Conservation (phyloP, 1,140 invertebrate species). For the Chironomus striatipennis region DNA sequence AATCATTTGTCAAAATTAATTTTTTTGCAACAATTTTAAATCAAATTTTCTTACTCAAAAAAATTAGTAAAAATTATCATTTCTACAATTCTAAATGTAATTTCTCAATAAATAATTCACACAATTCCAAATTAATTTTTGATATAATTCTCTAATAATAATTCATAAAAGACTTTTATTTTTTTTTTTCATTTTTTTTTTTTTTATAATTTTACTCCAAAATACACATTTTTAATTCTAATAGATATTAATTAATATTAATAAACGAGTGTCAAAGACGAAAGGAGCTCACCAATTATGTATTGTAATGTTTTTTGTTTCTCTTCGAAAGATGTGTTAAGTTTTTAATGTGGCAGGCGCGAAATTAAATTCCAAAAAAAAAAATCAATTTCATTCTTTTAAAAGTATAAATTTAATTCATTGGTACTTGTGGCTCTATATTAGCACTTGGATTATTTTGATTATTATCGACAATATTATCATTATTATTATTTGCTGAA, state of each 20-base stretch:
- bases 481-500: background rate
- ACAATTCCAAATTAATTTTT: no score
- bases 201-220: constrained; percentile 8
- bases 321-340: background rate
- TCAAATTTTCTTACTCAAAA: no score
- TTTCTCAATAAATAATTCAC: no score
- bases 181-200: background rate
- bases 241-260: background rate
- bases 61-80: no score
- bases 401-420: background rate
- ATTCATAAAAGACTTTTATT: background rate
- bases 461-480: background rate
- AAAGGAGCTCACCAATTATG: background rate
- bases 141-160: no score
- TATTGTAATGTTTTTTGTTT: background rate
- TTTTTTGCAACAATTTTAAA: no score
- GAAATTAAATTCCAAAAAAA: background rate
- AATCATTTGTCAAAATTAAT: no score
- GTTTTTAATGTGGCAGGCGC: background rate
- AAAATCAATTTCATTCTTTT: no score
- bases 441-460: background rate
- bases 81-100: no score
- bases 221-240: constrained; percentile 15
- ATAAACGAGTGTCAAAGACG: background rate
- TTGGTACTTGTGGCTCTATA: background rate